Conservation (phyloP, 2,113 vertebrate genomes). For the Okapia johnstoni region DNA sequence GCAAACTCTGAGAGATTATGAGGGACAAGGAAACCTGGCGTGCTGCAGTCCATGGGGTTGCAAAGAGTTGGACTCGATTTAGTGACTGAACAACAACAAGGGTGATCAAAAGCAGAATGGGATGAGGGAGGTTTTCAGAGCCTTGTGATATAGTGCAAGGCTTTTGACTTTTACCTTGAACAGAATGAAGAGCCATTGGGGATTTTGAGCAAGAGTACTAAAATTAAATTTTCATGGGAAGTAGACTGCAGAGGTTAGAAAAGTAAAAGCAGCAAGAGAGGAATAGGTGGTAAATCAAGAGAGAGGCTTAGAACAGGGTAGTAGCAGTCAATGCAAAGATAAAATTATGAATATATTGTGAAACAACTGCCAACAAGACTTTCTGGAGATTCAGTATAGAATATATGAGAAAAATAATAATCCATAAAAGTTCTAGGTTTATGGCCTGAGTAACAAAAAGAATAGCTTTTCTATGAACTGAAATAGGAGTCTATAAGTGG, state of each 20-base stretch:
- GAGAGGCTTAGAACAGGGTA: neutral
- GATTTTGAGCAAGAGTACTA: neutral
- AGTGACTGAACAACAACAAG: neutral
- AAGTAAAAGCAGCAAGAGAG: neutral
- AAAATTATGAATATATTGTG: neutral
- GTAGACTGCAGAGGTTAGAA: neutral
- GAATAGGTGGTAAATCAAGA: neutral
- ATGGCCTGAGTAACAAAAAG: neutral
- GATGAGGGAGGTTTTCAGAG: neutral
- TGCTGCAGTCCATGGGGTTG: neutral
- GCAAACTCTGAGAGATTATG: neutral
- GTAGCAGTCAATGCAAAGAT: neutral
- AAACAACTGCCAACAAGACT: neutral
- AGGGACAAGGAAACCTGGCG: neutral
- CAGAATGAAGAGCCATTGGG: neutral
- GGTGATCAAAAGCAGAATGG: neutral
- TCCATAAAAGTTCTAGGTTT: neutral
- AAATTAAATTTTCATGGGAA: neutral
- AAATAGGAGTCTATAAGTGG: neutral
- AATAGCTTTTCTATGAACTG: neutral
- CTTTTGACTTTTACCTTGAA: neutral
- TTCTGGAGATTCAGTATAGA: neutral
- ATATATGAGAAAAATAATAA: neutral
- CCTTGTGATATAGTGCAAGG: neutral
- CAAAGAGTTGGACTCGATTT: fast-evolving